Evolutionary conservation across 2,888 invertebrate species (phyloP), one percentile per base, ranked within the genome.

Genomic region (Pyrrhia umbra): DNA sequence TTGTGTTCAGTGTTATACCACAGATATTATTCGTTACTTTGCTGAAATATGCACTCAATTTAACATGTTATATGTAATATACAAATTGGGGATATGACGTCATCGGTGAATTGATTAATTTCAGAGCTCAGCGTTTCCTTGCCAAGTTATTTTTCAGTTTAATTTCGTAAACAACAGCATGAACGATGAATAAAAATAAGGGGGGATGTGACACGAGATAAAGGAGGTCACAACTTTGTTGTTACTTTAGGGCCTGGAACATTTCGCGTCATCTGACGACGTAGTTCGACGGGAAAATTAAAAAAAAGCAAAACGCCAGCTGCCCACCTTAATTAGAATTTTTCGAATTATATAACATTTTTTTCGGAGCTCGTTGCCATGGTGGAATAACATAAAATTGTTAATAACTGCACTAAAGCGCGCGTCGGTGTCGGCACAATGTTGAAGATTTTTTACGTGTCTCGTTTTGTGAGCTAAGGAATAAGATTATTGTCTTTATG

Each of bases 241-340:
- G 73, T 80, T 77, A 79, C 85, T 85, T 85, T 84, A 85, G 85
- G 83, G 81, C 79, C 76, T 71, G 84, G 82, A 88, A 89, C 88
- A 87, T 89, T 88, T 83, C 78, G 86, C 90, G 92, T 85, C 92
- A 91, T 89, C 92, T 90, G 91, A 87, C 88, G 88, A 74, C 89
- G 89, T 87, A 88, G 89, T 91, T 90, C 87, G 86, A 81, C 81
- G 87, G 75, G 89, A 86, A 94, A 93, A 93, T 93, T 92, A 93
- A 93, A 94, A 86, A 80, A 92, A 90, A 88, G 77, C 79, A 54
- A 66, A 57, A 88, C 87, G 89, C 90, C 94, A 93, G 91, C 91
- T 94, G 94, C 80, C 85, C 79, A 79, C 84, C 89, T 90, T 94
- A 93, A 94, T 93, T 94, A 94, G 91, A 94, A 91, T 94, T 92